Conservation (phyloP, 2,113 vertebrate genomes). For the Gobius niger region DNA sequence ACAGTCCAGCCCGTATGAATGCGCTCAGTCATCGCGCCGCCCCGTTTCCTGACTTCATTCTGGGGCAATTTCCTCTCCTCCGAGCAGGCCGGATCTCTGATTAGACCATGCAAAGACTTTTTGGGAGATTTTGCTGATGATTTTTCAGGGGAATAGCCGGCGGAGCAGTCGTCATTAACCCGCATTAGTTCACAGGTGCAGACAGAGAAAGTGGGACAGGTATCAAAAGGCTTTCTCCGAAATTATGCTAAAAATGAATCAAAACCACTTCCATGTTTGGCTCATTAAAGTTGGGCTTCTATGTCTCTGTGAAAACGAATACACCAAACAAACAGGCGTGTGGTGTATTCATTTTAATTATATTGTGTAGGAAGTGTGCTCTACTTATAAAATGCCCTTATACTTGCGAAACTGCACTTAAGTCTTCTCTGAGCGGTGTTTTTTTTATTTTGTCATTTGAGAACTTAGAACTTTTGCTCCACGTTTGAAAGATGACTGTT, state of each 20-base stretch:
- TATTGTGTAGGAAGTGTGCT: too few relatives aligned
- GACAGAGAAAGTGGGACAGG: conserved; percentile 54
- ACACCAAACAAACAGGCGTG: background rate
- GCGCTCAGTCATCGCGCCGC: background rate
- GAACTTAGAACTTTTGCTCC: too few relatives aligned
- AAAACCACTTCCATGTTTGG: conserved; percentile 33
- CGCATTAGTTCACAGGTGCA: conserved; percentile 46
- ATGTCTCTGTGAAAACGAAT: background rate
- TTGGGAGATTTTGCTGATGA: conserved; percentile 34
- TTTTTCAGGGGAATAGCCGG: conserved; percentile 34
- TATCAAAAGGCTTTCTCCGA: conserved; percentile 36
- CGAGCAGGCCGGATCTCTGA: conserved; percentile 19
- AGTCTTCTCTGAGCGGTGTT: too few relatives aligned
- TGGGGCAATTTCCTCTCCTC: conserved; percentile 7
- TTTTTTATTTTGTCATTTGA: too few relatives aligned
- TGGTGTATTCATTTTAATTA: too few relatives aligned
- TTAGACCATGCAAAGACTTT: conserved; percentile 27
- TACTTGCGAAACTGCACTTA: too few relatives aligned
- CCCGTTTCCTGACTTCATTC: background rate
- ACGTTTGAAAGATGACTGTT: too few relatives aligned
- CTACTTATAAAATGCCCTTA: too few relatives aligned
- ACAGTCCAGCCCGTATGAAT: conserved; percentile 36
- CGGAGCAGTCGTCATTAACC: conserved; percentile 48
- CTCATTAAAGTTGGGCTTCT: background rate
- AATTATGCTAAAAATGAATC: conserved; percentile 45